phyloP scores from a whole-genome alignment of 2,797 vertebrate genomes.

The Nannoperca australis region DNA sequence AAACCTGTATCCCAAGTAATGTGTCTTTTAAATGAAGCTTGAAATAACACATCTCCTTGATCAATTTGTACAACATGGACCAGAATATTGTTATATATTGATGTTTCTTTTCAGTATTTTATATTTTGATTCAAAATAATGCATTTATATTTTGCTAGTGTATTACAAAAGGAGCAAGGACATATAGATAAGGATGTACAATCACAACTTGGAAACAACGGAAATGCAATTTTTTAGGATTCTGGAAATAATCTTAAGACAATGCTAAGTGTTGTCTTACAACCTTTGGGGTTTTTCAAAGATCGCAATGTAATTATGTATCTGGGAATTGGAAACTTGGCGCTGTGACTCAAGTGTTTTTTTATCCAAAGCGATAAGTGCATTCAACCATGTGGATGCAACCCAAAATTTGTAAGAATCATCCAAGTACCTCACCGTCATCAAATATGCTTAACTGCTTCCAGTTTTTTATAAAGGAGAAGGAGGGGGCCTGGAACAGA shows the following conservation, averaged over 20 bases:
- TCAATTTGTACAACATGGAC: background rate
- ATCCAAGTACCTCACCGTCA: too few species aligned
- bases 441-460: too few species aligned
- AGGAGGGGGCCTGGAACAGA: too few species aligned
- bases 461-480: too few species aligned
- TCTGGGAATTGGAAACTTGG: background rate
- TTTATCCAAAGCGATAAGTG: too few species aligned
- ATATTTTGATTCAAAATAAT: background rate
- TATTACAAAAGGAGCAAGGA: background rate
- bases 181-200: background rate
- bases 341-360: background rate
- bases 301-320: background rate
- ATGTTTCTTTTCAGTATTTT: background rate
- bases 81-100: background rate
- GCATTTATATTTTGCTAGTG: background rate
- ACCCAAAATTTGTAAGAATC: too few species aligned
- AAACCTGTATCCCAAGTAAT: background rate
- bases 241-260: background rate
- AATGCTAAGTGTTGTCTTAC: background rate
- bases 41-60: background rate
- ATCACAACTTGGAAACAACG: too few species aligned
- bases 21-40: background rate
- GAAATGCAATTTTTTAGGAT: background rate
- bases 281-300: slow-evolving; percentile 13
- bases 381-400: too few species aligned